Evolutionary conservation across 2,113 vertebrate genomes (phyloP), one percentile per base, ranked within the genome.

Genomic region (Silurus asotus): DNA sequence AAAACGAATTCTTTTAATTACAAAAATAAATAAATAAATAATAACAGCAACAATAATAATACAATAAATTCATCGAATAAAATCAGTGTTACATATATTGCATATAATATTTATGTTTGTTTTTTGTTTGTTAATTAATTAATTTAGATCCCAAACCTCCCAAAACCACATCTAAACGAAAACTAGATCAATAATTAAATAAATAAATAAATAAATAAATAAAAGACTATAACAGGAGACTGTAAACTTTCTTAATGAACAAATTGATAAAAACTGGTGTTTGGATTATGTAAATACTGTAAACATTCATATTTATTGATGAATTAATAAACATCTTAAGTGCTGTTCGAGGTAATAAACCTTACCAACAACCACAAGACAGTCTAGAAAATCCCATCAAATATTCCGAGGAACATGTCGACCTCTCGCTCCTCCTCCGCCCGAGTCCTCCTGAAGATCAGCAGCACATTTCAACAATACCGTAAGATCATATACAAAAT

Each of bases 331-430:
- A 86, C 17, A 79, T 61, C 53, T 45, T 69, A 5, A 3, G 6
- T 23, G 15, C 2, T 23, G 28, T 82, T 83, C 48, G 45, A 23
- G 53, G 19, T 4, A 45, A 45, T 13, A 79, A 81, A 67, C 25
- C 4, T 65, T 67, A 67, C 28, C 2, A 69, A 15, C 19, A 59
- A 72, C 4, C 55, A 23, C 64, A 61, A 72, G 28, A 89, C 49
- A 51, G 45, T 90, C 94, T 95, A 99, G 91, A 98, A 96, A 93
- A 99, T 95, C 2, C 91, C 97, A 96, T 98, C 97, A 95, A 99
- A 98, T 95, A 99, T 97, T 90, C 96, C 96, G 87, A 96, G 51
- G 84, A 96, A 96, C 83, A 93, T 91, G 81, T 96, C 95, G 51
- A 96, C 92, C 93, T 97, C 96, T 64, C 90, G 92, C 80, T 93